Percentiles rank a stretch among this genome's conserved stretches.
phyloP scores from a whole-genome alignment of 2,113 vertebrate species.

The Thalassarche chlororhynchos region DNA sequence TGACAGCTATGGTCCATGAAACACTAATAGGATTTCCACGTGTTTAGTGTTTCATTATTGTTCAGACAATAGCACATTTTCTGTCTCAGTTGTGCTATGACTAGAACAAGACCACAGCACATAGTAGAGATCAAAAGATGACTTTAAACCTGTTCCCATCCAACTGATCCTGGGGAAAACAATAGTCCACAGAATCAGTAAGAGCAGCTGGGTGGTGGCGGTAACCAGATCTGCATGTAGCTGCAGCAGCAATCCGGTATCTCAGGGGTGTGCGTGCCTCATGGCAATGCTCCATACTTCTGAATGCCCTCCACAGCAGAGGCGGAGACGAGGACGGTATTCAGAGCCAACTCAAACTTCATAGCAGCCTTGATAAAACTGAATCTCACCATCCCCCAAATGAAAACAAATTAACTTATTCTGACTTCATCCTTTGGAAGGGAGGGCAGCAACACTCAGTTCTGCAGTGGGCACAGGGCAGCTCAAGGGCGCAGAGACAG shows the following conservation, averaged over 20 bases:
- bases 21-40: conserved; percentile 18
- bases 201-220: neutral
- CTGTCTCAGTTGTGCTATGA: neutral
- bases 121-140: neutral
- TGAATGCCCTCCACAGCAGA: neutral
- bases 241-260: neutral
- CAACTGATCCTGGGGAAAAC: neutral
- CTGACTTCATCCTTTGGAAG: neutral
- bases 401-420: conserved; percentile 27
- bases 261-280: neutral
- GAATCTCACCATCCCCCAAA: neutral
- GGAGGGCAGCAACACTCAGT: neutral
- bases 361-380: conserved; percentile 2
- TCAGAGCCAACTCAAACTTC: conserved; percentile 18
- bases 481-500: neutral
- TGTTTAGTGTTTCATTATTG: conserved; percentile 4
- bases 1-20: neutral
- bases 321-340: rapidly evolving
- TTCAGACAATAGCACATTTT: neutral
- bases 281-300: neutral
- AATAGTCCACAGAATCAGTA: neutral
- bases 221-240: neutral
- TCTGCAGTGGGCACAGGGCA: neutral
- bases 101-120: neutral
- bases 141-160: neutral